Evolutionary conservation across 2,113 vertebrate species (phyloP).

Genomic region (Microcebus jonahi): DNA sequence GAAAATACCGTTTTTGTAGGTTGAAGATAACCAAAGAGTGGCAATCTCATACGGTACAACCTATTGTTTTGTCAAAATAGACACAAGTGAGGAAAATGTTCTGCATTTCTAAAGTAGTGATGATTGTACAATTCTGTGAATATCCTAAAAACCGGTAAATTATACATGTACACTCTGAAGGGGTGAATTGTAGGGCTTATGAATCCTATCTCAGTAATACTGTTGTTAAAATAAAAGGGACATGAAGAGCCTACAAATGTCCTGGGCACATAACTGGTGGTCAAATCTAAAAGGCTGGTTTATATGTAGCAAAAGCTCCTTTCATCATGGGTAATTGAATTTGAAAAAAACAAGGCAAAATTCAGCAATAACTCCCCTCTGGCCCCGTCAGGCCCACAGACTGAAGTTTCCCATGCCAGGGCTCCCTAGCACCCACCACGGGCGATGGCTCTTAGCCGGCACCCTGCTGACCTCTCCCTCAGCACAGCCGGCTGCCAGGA

Average conservation of each 20-base stretch:
- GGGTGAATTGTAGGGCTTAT: not conserved
- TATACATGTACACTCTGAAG: not conserved
- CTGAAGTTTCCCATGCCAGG: too few relatives aligned
- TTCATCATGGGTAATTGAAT: not conserved
- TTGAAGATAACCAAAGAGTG: not conserved
- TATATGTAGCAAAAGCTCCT: not conserved
- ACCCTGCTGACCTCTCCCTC: not conserved
- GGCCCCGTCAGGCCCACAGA: not conserved
- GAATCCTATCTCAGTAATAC: not conserved
- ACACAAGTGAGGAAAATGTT: not conserved
- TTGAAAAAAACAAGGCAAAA: not conserved
- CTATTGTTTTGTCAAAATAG: not conserved
- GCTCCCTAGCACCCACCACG: fast-evolving
- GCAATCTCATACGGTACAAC: not conserved
- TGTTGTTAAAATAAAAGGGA: not conserved
- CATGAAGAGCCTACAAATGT: not conserved
- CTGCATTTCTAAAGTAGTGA: too few relatives aligned
- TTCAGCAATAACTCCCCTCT: not conserved
- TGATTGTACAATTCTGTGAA: not conserved
- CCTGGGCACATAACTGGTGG: not conserved
- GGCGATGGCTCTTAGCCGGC: fast-evolving
- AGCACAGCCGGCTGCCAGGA: not conserved
- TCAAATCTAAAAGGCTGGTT: not conserved
- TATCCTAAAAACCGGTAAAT: not conserved
- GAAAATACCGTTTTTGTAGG: not conserved